Evolutionary conservation across 2,797 vertebrate species (phyloP).

Genomic region (Cebuella pygmaea): DNA sequence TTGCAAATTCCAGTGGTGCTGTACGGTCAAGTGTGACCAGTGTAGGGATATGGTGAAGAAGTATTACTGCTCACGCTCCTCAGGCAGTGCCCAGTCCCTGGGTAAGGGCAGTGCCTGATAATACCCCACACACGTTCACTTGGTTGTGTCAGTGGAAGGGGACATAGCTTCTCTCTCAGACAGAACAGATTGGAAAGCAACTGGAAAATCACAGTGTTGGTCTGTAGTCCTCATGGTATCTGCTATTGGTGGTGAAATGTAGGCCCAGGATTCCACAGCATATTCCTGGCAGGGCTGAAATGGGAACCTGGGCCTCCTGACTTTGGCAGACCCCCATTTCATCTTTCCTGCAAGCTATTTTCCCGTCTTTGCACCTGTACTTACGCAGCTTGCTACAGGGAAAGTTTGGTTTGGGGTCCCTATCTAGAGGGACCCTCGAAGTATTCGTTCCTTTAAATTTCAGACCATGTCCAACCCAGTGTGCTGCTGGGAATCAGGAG

Average conservation of each 20-base stretch:
- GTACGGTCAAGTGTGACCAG: slow-evolving; percentile 94
- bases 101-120: neutral
- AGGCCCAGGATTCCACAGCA: neutral
- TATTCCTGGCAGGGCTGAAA: neutral
- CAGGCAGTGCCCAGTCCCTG: neutral
- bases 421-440: neutral
- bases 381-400: neutral
- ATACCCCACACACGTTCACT: neutral
- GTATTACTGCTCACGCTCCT: slow-evolving; percentile 87
- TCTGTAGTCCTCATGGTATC: neutral
- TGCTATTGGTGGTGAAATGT: neutral
- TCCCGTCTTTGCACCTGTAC: neutral
- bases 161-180: slow-evolving; percentile 44
- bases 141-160: slow-evolving; percentile 65
- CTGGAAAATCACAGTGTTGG: neutral
- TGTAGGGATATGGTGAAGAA: slow-evolving; percentile 92
- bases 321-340: neutral
- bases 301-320: neutral
- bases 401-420: neutral
- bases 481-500: neutral
- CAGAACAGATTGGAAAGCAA: slow-evolving; percentile 81
- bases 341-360: neutral
- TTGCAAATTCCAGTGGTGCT: slow-evolving; percentile 99
- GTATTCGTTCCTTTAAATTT: slow-evolving; percentile 8
- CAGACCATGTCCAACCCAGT: neutral